These are phyloP conservation scores for Lochmaea capreae DNA, from an alignment of 2,888 invertebrate genomes.

Conservation along the genomic window DNA sequence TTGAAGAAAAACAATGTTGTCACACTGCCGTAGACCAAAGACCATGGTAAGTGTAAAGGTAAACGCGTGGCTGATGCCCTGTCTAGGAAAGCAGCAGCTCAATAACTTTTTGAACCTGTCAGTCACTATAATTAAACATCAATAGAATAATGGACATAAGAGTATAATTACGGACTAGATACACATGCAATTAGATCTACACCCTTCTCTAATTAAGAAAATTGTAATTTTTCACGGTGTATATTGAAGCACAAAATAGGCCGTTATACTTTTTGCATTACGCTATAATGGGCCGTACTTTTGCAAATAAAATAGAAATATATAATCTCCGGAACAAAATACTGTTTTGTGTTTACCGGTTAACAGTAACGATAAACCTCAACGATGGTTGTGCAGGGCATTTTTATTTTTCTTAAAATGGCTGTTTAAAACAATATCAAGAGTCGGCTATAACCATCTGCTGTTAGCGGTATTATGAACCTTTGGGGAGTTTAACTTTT, in stretches of 20 bases:
- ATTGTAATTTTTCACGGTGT: not conserved
- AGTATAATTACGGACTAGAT: too few relatives aligned
- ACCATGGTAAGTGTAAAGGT: too few relatives aligned
- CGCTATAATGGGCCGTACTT: not conserved
- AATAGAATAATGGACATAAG: too few relatives aligned
- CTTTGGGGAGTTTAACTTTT: constrained; percentile 49
- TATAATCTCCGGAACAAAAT: constrained; percentile 42
- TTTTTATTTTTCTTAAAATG: constrained; percentile 37
- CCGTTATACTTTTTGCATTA: not conserved
- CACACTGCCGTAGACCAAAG: too few relatives aligned
- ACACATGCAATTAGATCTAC: too few relatives aligned
- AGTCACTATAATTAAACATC: too few relatives aligned
- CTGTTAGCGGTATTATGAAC: constrained; percentile 44
- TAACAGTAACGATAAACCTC: constrained; percentile 48
- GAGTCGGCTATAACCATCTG: constrained; percentile 37
- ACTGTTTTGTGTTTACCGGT: constrained; percentile 30
- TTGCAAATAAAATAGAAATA: constrained; percentile 46
- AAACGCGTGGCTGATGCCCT: too few relatives aligned
- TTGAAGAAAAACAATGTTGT: too few relatives aligned
- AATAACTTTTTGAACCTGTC: too few relatives aligned
- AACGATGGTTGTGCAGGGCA: constrained; percentile 31
- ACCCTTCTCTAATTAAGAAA: too few relatives aligned
- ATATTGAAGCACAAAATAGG: not conserved
- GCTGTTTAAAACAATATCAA: constrained; percentile 41
- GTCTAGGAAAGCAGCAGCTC: too few relatives aligned